Evolutionary conservation across 1,140 invertebrate genomes (phyloP), one percentile per base, ranked within the genome.

Genomic region (Latrodectus geometricus): DNA sequence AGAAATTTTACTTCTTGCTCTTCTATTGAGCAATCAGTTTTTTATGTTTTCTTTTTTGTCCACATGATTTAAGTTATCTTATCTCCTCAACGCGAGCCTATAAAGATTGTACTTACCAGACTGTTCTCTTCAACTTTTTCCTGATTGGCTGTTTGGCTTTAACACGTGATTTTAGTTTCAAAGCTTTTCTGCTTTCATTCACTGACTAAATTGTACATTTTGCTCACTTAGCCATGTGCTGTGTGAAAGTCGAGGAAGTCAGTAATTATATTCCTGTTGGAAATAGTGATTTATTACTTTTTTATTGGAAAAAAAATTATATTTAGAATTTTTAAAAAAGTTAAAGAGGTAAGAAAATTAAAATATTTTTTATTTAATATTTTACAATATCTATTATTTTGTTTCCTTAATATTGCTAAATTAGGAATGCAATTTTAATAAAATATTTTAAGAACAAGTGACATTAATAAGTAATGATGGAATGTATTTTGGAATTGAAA

Each of bases 71-170:
- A 35, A 21, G 12, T 21, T 35, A 9, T n/a, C 23, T 73, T 50
- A 17, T 73, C 23, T 50, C 48, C 49, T n/a, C 49, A 49, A 11
- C 7, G 14, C 20, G 20, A 69, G 21, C 14, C 61, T 69, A 17
- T 61, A 61, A 61, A 17, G 17, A 61, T 61, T 4, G 11, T 61
- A 9, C 49, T 74, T 11, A n/a, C 49, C 20, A 14, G n/a, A 70
- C 20, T 14, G 21, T 21, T 70, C 35, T 61, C 23, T 12, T 21
- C 21, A 20, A 8, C 68, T 35, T 9, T 65, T 73, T 54, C 3
- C 54, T 83, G 80, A 83, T 83, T 83, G 80, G 80, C 49, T 83
- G 52, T 23, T 74, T 61, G 49, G 68, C 4, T 4, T 9, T n/a
- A 23, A 69, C n/a, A 23, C 20, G 17, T 69, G 68, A 69, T 69